Evolutionary conservation across 2,113 vertebrate species (phyloP).

Genomic region (Recurvirostra avosetta): DNA sequence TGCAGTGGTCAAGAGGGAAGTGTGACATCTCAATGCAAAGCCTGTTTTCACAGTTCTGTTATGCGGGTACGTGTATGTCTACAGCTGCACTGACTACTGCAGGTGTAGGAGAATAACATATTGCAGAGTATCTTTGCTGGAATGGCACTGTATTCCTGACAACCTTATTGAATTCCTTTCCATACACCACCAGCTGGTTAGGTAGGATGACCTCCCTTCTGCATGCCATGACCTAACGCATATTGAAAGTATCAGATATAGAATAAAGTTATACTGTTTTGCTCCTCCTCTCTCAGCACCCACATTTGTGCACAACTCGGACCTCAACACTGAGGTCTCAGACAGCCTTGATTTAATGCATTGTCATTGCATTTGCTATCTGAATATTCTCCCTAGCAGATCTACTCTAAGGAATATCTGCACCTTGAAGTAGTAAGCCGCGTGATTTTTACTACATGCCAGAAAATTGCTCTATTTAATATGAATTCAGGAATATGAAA

Average conservation of each 20-base stretch:
- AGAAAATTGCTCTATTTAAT: not conserved
- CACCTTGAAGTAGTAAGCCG: not conserved
- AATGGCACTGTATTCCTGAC: not conserved
- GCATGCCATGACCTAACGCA: not conserved
- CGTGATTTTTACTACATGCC: not conserved
- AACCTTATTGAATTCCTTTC: not conserved
- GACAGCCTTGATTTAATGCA: not conserved
- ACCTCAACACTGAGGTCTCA: not conserved
- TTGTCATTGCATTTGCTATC: not conserved
- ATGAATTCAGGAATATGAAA: not conserved
- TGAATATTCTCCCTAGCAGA: not conserved
- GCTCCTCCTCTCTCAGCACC: not conserved
- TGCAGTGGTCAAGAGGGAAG: not conserved
- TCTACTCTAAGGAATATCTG: not conserved
- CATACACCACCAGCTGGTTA: not conserved
- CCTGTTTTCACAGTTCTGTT: not conserved
- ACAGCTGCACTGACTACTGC: not conserved
- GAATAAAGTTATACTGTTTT: not conserved
- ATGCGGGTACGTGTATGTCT: rapidly evolving
- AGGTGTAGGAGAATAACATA: not conserved
- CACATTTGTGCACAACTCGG: not conserved
- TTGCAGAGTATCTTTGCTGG: not conserved
- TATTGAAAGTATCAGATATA: not conserved
- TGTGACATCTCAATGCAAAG: not conserved
- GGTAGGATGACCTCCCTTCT: not conserved